Evolutionary conservation across 2,888 invertebrate species (phyloP), one percentile per base, ranked within the genome.

Genomic region (Dynastes grantii): DNA sequence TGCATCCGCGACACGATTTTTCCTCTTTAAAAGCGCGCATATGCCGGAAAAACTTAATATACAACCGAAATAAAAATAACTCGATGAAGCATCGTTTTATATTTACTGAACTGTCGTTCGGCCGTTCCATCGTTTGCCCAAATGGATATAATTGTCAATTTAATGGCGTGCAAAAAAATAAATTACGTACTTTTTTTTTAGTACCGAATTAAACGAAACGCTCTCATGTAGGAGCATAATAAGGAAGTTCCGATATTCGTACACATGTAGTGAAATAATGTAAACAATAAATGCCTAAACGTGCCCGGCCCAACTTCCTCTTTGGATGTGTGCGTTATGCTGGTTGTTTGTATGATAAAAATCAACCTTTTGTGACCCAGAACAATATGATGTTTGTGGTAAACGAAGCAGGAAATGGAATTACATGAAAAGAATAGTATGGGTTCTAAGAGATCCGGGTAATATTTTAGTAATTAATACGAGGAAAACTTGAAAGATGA

Each of bases 61-160:
- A 63, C 63, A 63, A 29, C 22, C 29, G 61, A 63, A 32, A 29
- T 32, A 63, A 63, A 63, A 63, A 63, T 63, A 63, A 63, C 27
- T 63, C 29, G 13, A 29, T 32, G 63, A 58, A 32, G 63, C 32
- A 63, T 32, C 63, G 27, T 63, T 63, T 29, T 63, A 63, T 63
- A 63, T 63, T 29, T 29, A 63, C 32, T 16, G 53, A n/a, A 53
- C 45, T 45, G 45, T 45, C 11, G 45, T 45, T 11, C 45, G 45
- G 11, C 45, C 45, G 11, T 45, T 45, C 45, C 45, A 45, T 11
- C 45, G 45, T 11, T 11, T 11, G 45, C 45, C 11, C 11, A 45
- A 45, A 45, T 45, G 6, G 45, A 45, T 2, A 45, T 45, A 45
- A 45, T 45, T 45, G 45, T 45, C 8, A 45, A 45, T 45, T 45